Conservation (phyloP, 2,888 invertebrate genomes). For the Rhagonycha fulva region DNA sequence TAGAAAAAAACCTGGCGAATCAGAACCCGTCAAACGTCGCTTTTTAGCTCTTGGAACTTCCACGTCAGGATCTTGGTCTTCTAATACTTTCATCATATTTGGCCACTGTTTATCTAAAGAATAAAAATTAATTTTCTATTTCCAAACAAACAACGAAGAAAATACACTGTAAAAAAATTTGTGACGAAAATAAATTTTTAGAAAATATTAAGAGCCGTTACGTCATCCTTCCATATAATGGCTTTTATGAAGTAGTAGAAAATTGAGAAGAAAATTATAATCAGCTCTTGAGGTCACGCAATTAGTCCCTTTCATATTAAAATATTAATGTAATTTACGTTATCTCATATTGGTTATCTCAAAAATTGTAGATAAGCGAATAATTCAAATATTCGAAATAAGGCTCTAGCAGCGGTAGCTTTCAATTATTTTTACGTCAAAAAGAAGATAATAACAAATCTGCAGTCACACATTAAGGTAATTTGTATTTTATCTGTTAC, state of each 20-base stretch:
- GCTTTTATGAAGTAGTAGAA: too few relatives aligned
- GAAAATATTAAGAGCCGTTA: too few relatives aligned
- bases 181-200: too few relatives aligned
- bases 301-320: not conserved
- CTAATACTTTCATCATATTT: not conserved
- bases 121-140: not conserved
- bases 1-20: not conserved
- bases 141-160: not conserved
- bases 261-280: not conserved
- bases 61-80: not conserved
- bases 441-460: too few relatives aligned
- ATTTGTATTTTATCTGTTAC: too few relatives aligned
- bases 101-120: not conserved
- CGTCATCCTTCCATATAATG: too few relatives aligned
- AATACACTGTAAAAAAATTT: too few relatives aligned
- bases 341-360: not conserved
- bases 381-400: not conserved
- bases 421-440: too few relatives aligned
- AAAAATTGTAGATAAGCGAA: not conserved
- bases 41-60: not conserved
- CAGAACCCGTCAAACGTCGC: not conserved
- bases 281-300: not conserved
- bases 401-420: too few relatives aligned
- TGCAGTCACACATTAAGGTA: too few relatives aligned
- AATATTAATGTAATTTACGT: not conserved